Evolutionary conservation across 1,140 invertebrate species (phyloP), one percentile per base, ranked within the genome.

Genomic region (Caerostris darwini): DNA sequence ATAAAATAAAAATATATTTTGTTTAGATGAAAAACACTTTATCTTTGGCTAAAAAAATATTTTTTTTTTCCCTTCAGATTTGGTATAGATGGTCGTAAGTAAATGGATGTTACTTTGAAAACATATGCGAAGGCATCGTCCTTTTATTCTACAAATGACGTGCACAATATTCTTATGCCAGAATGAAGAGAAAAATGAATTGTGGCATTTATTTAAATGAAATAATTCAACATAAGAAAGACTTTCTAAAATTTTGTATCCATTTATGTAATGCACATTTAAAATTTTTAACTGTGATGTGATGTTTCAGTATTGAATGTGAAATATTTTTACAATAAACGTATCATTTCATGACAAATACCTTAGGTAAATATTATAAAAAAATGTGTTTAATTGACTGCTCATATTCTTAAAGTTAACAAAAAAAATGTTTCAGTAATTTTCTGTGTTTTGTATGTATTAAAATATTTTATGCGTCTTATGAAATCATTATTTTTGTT

Each of bases 211-310:
- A 34, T n/a, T 64, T 64, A 64, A 17, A 10, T 17, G 61, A 17
- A 64, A 14, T 64, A 77, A 77, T 53, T 77, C 53, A 12, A 77
- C 71, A 56, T 83, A 17, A 83, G 54, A 53, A 17, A 83, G 54
- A 57, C 56, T 58, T 58, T 57, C 7, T 56, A 83, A 83, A 14
- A 57, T 64, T 88, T 88, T 88, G 58, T 88, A 64, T 64, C 19
- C 14, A 34, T 88, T 64, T 88, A 7, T 88, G 59, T 34, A 88
- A 61, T 64, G 86, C 86, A 88, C 86, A 58, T 83, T 85, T 85
- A 85, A 85, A 59, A 14, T 85, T 88, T 88, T 88, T 88, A 88
- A 88, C 86, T 88, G 61, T 64, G 86, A 88, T 88, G 59, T 64
- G 50, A 88, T 50, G 53, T 88, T 64, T 54, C 19, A 83, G 19